Base-by-base conservation (phyloP, 1,140 invertebrate genomes). In the Mycetomoellerius zeteki region DNA sequence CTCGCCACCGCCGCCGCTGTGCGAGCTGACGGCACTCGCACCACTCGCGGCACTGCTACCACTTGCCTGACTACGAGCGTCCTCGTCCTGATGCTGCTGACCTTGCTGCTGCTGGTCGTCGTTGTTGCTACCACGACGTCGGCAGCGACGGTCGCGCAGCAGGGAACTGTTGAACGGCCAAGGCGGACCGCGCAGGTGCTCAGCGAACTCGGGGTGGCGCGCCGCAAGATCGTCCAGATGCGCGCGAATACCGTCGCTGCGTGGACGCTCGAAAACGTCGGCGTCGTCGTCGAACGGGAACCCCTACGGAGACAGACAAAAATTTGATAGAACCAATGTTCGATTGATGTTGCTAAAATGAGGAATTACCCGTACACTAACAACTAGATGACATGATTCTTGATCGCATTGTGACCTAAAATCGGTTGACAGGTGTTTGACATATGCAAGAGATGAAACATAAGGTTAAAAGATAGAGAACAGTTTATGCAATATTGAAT, bases 281-380 rank as follows among this genome's bases (percentile, higher is more conserved):
- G 30, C 21, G 24, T 94, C 94, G 91, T 97, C 96, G 93, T 97
- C 96, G 92, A 97, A 97, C 58, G 96, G 96, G 91, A 97, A 97
- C 72, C 96, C 97, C 97, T 97, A 95, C 33, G 95, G 54, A 82
- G 60, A 30, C 86, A 86, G 65, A 82, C 0, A 77, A 90, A 24
- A 80, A 58, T 7, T 19, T 1, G 12, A n/a, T 43, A 14, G 65
- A 37, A 5, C 30, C 12, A n/a, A 43, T 21, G 6, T 37, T 33
- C 19, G 58, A 21, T 56, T 12, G 37, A 43, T 43, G 8, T 43
- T 43, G 8, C 10, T 43, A 0, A 43, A 43, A 43, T 43, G 10
- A 43, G 10, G 1, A 43, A 43, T 56, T 75, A 75, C 2, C 56
- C 2, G 6, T 73, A n/a, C 19, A 14, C 2, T 8, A 14, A 27